Evolutionary conservation across 2,797 vertebrate genomes (phyloP).

Genomic region (Sebastes baramenuke): DNA sequence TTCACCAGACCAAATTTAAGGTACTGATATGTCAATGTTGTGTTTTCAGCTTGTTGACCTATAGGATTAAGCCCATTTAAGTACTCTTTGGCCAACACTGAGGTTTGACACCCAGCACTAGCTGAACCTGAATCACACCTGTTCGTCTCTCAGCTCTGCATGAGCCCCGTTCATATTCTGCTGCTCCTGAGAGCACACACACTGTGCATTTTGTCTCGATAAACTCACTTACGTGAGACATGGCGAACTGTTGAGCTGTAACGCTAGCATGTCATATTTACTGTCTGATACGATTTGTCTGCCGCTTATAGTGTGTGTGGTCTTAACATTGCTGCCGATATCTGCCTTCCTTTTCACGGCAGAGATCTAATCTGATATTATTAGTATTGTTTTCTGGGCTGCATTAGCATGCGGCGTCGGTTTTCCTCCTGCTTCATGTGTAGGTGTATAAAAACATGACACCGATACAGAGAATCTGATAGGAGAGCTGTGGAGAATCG

Average conservation of each 20-base stretch:
- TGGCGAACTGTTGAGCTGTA: slow-evolving; percentile 17
- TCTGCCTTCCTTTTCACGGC: slow-evolving; percentile 46
- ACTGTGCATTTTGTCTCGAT: neutral
- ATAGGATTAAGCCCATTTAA: neutral
- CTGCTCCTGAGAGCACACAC: neutral
- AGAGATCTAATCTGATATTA: slow-evolving; percentile 67
- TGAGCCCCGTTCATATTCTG: neutral
- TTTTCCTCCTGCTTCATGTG: slow-evolving; percentile 41
- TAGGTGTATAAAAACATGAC: slow-evolving; percentile 61
- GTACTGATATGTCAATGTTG: neutral
- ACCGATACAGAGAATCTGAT: slow-evolving; percentile 61
- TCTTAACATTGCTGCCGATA: slow-evolving; percentile 51
- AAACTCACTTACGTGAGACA: slow-evolving; percentile 1
- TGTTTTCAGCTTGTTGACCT: neutral
- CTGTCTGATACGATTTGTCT: slow-evolving; percentile 42
- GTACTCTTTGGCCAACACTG: neutral
- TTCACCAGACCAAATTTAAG: neutral
- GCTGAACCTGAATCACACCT: neutral
- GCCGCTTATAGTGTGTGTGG: slow-evolving; percentile 30
- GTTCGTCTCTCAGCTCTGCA: neutral
- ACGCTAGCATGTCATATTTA: slow-evolving; percentile 36
- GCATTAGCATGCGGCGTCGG: slow-evolving; percentile 54
- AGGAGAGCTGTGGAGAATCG: slow-evolving; percentile 54
- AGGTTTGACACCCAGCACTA: neutral
- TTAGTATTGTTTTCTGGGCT: slow-evolving; percentile 65